Evolutionary conservation across 2,113 vertebrate genomes (phyloP), one percentile per base, ranked within the genome.

Genomic region (Pantherophis guttatus): DNA sequence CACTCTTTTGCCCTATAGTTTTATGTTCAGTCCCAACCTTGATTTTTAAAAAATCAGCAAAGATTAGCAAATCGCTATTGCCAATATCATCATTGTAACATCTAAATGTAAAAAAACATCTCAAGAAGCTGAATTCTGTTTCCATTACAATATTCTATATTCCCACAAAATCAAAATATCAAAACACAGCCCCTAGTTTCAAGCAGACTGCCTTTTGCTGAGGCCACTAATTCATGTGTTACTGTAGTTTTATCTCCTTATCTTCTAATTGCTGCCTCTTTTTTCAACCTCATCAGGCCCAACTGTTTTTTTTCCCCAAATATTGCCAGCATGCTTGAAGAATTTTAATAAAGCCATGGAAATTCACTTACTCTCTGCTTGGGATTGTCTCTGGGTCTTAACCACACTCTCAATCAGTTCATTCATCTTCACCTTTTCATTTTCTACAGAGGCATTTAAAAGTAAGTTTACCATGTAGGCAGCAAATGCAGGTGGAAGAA

Each of bases 401-500:
- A n/a, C 15, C 54, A 91, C 55, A 50, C 54, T 91, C 89, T 95
- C 87, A 54, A 95, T 94, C 62, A 97, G 26, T 29, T 95, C 92
- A 2, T 81, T 93, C 55, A 94, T 92, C 75, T 89, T 95, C 17
- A 96, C 81, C 33, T 89, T 95, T 39, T 87, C 88, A 33, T 95
- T 65, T 87, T 87, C 96, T 97, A 86, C 91, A 95, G 6, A 94
- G 87, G 59, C 33, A 96, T 81, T 81, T 21, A 24, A 53, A 91
- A 24, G 15, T 3, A 24, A 48, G 19, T 33, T 50, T 29, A 21
- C 9, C 44, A 44, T 3, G 23, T 39, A 81, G 23, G 55, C 53
- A 91, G 23, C 7, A 81, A 24, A 33, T 48, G 57, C 7, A 54
- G 7, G 23, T 52, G 5, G 10, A 86, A n/a, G 33, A n/a, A 52